A percentile compares a stretch with the other conserved stretches of the same genome.
These are phyloP conservation scores for Syngnathus rostellatus DNA, from an alignment of 2,797 vertebrate genomes.

Conservation along the genomic window DNA sequence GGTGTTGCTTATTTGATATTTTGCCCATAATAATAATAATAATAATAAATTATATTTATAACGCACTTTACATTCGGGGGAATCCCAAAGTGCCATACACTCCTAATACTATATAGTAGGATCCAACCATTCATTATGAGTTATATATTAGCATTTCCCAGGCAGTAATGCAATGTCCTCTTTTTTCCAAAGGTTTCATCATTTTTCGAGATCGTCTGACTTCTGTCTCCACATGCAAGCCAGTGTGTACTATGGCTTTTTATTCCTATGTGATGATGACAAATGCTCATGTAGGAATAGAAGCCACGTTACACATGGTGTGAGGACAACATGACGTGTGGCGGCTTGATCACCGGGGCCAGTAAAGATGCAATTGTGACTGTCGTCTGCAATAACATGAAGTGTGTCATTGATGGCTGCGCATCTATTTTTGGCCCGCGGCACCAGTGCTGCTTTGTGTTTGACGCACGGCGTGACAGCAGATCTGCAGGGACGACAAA, in stretches of 20 bases:
- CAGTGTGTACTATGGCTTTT: slow-evolving; percentile 99
- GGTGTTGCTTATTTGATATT: background rate
- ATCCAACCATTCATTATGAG: background rate
- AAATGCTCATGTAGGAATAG: slow-evolving; percentile 94
- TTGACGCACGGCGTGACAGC: slow-evolving; percentile 55
- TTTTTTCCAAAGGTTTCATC: slow-evolving; percentile 31
- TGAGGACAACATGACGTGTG: slow-evolving; percentile 70
- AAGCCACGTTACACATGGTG: slow-evolving; percentile 98
- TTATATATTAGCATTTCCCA: background rate
- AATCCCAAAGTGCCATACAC: no score
- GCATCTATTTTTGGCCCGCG: slow-evolving; percentile 58
- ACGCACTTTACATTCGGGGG: no score
- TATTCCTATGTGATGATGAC: slow-evolving; percentile 99
- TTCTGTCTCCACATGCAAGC: slow-evolving; percentile 50
- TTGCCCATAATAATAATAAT: no score
- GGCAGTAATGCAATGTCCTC: background rate
- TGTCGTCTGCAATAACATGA: slow-evolving; percentile 27
- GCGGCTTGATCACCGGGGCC: background rate
- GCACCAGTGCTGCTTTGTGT: slow-evolving; percentile 38
- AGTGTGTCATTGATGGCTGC: slow-evolving; percentile 46
- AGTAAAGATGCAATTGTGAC: slow-evolving; percentile 40
- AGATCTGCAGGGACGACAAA: slow-evolving; percentile 44
- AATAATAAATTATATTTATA: no score
- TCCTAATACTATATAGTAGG: no score
- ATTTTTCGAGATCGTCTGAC: slow-evolving; percentile 11